Evolutionary conservation across 2,113 vertebrate genomes (phyloP).

Genomic region (Copsychus sechellarum): DNA sequence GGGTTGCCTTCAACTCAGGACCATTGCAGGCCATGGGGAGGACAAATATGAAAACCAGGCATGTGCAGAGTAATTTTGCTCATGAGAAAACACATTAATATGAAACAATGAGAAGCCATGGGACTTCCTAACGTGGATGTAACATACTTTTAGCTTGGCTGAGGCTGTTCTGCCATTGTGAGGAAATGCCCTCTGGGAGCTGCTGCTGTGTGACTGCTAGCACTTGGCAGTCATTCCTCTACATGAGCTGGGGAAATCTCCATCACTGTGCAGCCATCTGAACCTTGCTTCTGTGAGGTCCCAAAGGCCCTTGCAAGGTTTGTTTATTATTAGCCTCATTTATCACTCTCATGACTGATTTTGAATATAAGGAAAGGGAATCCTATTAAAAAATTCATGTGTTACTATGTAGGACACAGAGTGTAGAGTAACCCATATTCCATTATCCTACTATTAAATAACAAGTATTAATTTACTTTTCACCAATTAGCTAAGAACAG

Average conservation of each 20-base stretch:
- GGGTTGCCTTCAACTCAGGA: neutral
- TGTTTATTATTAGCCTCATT: constrained; percentile 53
- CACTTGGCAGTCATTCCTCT: constrained; percentile 1
- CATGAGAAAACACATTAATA: neutral
- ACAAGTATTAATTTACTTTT: neutral
- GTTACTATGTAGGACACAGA: neutral
- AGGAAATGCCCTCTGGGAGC: neutral
- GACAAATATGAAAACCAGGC: neutral
- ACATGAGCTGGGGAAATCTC: neutral
- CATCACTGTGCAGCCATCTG: constrained; percentile 30
- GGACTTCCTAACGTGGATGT: neutral
- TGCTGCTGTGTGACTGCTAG: neutral
- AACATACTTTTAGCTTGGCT: neutral
- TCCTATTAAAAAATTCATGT: neutral
- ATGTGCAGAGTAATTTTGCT: neutral
- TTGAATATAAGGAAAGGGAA: constrained; percentile 17
- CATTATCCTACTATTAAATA: neutral
- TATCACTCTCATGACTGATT: constrained; percentile 42
- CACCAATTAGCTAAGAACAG: neutral
- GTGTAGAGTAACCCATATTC: constrained; percentile 3
- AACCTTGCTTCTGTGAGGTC: constrained; percentile 6
- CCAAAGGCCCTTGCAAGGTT: constrained; percentile 30
- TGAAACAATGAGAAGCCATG: neutral
- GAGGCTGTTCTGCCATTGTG: neutral
- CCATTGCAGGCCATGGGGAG: neutral